These are phyloP conservation scores for Hormiphora californensis DNA, from an alignment of 37 sponge, comb jelly and placozoan species.

Conservation along the genomic window DNA sequence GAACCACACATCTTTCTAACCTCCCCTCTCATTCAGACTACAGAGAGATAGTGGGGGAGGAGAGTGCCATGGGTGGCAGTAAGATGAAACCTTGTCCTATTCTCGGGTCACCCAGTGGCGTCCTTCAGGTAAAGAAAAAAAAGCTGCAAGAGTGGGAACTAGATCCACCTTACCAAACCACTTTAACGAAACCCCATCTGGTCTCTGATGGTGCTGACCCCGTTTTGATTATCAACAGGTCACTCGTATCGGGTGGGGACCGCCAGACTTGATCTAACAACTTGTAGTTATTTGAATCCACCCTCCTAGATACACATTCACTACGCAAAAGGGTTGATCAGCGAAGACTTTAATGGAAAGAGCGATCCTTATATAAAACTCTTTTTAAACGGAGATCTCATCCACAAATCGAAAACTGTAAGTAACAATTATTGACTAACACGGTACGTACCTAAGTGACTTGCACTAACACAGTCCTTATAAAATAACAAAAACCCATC, in stretches of 20 bases:
- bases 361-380: conserved; percentile 44
- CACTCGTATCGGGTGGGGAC: too few species aligned
- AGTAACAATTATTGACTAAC: too few species aligned
- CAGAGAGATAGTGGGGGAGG: conserved; percentile 27
- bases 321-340: conserved; percentile 22
- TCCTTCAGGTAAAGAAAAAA: not conserved
- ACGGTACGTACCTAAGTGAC: not conserved
- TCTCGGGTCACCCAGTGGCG: conserved; percentile 23
- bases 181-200: too few species aligned
- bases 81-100: conserved; percentile 40
- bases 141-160: too few species aligned
- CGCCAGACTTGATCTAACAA: too few species aligned
- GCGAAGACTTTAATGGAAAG: conserved; percentile 49
- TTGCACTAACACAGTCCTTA: not conserved
- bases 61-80: conserved; percentile 44
- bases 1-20: not conserved
- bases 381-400: conserved; percentile 27
- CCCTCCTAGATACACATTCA: conserved; percentile 35
- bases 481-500: not conserved
- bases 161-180: too few species aligned
- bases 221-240: too few species aligned
- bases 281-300: too few species aligned
- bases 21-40: conserved; percentile 14
- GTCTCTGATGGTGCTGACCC: too few species aligned
- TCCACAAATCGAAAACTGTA: conserved; percentile 22